Conservation (phyloP, 2,797 vertebrate genomes). For the Sardinella longiceps region DNA sequence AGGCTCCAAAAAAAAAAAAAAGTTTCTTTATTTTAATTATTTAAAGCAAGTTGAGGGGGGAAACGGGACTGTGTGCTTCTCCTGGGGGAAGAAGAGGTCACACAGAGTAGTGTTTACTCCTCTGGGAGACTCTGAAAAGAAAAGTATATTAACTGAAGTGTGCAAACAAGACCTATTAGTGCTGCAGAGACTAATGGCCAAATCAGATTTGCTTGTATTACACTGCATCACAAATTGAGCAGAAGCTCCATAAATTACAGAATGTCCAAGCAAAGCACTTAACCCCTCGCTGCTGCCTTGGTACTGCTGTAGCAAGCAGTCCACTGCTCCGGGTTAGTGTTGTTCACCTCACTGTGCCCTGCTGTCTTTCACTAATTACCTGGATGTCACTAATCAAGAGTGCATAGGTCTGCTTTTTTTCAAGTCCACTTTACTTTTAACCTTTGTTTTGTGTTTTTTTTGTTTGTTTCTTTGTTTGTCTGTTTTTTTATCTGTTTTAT, state of each 20-base stretch:
- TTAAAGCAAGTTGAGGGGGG: slow-evolving; percentile 33
- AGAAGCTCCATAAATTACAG: not conserved
- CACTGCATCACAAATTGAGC: not conserved
- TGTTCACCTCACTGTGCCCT: too few relatives aligned
- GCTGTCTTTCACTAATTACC: too few relatives aligned
- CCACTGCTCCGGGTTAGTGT: too few relatives aligned
- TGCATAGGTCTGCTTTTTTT: too few relatives aligned
- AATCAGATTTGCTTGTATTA: not conserved
- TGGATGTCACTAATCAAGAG: too few relatives aligned
- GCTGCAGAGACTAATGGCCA: slow-evolving; percentile 50
- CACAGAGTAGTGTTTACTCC: not conserved
- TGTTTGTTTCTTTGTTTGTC: too few relatives aligned
- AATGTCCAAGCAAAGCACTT: too few relatives aligned
- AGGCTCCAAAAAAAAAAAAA: not conserved
- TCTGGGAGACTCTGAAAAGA: slow-evolving; percentile 31
- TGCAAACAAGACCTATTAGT: slow-evolving; percentile 49
- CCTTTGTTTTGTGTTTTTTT: too few relatives aligned
- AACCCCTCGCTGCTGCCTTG: too few relatives aligned
- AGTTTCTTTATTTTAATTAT: slow-evolving; percentile 41
- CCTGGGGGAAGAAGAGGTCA: slow-evolving; percentile 26
- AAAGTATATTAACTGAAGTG: slow-evolving; percentile 56
- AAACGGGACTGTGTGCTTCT: slow-evolving; percentile 16
- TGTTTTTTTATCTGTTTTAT: too few relatives aligned
- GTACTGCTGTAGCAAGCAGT: too few relatives aligned
- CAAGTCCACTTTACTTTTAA: too few relatives aligned